Evolutionary conservation across 2,797 vertebrate species (phyloP).

Genomic region (Sebastiscus tertius): DNA sequence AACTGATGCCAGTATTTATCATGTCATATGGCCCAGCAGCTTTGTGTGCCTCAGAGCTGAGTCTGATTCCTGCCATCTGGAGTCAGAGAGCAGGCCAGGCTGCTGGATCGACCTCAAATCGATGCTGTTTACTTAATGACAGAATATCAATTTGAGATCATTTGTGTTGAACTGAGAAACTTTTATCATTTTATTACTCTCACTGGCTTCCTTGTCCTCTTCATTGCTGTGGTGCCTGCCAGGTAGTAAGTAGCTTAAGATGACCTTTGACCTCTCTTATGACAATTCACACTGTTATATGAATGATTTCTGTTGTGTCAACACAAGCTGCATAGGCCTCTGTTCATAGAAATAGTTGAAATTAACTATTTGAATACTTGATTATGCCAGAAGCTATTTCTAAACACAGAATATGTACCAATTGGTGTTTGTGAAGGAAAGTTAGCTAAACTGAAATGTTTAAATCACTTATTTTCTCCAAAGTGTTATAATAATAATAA

Average conservation of each 20-base stretch:
- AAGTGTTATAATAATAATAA: neutral
- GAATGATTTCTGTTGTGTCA: neutral
- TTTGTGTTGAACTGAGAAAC: neutral
- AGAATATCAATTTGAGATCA: neutral
- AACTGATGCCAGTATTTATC: slow-evolving; percentile 56
- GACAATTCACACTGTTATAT: neutral
- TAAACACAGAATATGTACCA: neutral
- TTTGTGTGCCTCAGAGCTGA: slow-evolving; percentile 32
- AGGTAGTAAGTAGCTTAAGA: neutral
- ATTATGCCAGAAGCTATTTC: neutral
- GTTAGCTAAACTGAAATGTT: neutral
- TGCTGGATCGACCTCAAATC: slow-evolving; percentile 2
- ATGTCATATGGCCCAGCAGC: slow-evolving; percentile 47
- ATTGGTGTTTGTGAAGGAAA: slow-evolving; percentile 1
- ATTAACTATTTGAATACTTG: neutral
- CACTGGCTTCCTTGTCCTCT: neutral
- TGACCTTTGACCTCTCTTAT: slow-evolving; percentile 26
- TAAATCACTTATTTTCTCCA: neutral
- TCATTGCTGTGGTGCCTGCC: neutral
- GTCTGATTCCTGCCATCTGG: slow-evolving; percentile 48
- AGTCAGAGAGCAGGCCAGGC: slow-evolving; percentile 29
- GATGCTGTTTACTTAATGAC: neutral
- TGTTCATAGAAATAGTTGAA: neutral
- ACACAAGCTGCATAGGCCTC: neutral
- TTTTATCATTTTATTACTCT: neutral